phyloP scores from a whole-genome alignment of 2,113 vertebrate species.

The Romanogobio albipinnatus region DNA sequence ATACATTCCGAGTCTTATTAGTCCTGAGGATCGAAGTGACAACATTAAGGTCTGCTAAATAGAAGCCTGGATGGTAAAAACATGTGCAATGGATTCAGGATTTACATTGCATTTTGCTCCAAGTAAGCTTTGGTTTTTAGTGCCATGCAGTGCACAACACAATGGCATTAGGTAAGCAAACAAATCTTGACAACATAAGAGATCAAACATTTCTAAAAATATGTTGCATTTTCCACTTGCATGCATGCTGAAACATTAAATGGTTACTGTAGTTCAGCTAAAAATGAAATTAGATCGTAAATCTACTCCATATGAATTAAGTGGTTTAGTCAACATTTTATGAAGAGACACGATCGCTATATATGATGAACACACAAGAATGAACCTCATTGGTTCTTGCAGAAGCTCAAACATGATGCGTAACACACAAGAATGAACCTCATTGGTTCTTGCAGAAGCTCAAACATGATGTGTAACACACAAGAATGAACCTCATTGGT shows the following conservation, averaged over 20 bases:
- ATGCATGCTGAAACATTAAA: neutral
- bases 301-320: no score
- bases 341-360: no score
- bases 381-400: no score
- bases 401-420: no score
- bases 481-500: no score
- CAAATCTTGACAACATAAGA: neutral
- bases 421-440: no score
- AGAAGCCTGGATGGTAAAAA: neutral
- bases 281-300: no score
- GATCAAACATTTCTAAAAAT: neutral
- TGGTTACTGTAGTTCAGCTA: no score
- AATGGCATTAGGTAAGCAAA: neutral
- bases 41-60: neutral
- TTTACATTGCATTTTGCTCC: neutral
- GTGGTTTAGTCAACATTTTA: no score
- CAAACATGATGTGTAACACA: no score
- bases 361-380: no score
- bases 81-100: neutral
- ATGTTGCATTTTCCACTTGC: neutral
- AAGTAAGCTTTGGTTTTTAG: neutral
- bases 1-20: constrained; percentile 33
- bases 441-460: no score
- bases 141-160: neutral
- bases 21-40: neutral